These are phyloP conservation scores for Molorchus minor DNA, from an alignment of 2,888 invertebrate species.

Conservation along the genomic window DNA sequence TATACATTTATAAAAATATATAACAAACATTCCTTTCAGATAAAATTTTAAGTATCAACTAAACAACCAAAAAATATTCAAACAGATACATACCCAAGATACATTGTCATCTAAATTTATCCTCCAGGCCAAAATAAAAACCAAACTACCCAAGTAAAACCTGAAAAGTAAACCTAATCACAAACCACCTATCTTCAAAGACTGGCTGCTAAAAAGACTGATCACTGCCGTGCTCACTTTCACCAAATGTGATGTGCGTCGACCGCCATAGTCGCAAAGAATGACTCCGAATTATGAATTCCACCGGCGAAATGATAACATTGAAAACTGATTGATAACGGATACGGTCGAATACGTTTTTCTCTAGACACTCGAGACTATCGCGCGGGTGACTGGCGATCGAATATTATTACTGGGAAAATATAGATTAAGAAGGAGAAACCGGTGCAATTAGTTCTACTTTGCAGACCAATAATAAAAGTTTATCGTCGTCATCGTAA, in stretches of 20 bases:
- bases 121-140: conserved; percentile 28
- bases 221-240: not conserved
- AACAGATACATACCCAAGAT: conserved; percentile 35
- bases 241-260: conserved; percentile 4
- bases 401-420: not conserved
- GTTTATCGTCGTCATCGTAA: too few species aligned
- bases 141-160: conserved; percentile 4
- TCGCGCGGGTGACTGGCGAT: conserved; percentile 4
- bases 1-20: too few species aligned
- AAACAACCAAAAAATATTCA: too few species aligned
- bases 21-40: too few species aligned
- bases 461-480: too few species aligned
- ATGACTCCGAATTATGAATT: conserved; percentile 3
- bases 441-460: too few species aligned
- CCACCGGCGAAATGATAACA: conserved; percentile 13
- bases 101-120: conserved; percentile 30
- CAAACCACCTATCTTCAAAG: conserved; percentile 17
- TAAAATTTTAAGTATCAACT: too few species aligned
- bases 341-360: too few species aligned
- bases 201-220: not conserved
- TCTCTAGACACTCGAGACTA: too few species aligned
- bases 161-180: conserved; percentile 26
- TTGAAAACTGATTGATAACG: conserved; percentile 15
- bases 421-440: not conserved
- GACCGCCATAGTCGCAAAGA: conserved; percentile 6